Evolutionary conservation across 2,113 vertebrate species (phyloP), one percentile per base, ranked within the genome.

Genomic region (Meles meles): DNA sequence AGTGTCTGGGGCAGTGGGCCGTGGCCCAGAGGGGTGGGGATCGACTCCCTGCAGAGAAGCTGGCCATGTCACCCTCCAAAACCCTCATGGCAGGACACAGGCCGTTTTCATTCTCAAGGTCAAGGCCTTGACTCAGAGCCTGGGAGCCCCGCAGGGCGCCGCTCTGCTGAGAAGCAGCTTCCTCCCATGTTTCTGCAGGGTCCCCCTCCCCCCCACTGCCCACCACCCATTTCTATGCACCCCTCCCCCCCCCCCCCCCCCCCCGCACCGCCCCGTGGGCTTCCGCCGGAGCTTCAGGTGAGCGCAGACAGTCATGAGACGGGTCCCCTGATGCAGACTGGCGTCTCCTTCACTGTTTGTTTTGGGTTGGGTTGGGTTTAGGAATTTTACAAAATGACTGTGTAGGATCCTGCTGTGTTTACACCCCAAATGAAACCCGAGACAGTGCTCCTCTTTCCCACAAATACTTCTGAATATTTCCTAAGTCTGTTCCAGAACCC

Each of bases 1-100:
- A 91, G 96, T 47, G 95, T 98, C 97, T 95, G 97, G 93, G 95
- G 42, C 79, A 34, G 86, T 74, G 96, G 97, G 84, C 96, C 81
- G 93, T 96, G 96, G 97, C 95, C 97, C 98, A 69, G 92, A 11
- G 90, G 97, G 95, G 96, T 88, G 65, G 96, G 85, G 85, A 97
- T 44, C 29, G 0, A 97, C 97, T 97, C 21, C 74, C 89, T 86
- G 94, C 55, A 92, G 96, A 95, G 98, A 17, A 97, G 96, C 98
- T 96, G 98, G 98, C 96, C 92, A 88, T 88, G 92, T 97, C 97
- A 83, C 94, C 86, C 71, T 69, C 88, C 90, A 86, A 92, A 97
- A 92, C 81, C 84, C 94, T 85, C 82, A 94, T 97, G 97, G 97
- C 95, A 92, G 92, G 96, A 95, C 67, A 87, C 79, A 97, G 97